phyloP scores from a whole-genome alignment of 1,140 invertebrate genomes.

The Drosophila parabipectinata region DNA sequence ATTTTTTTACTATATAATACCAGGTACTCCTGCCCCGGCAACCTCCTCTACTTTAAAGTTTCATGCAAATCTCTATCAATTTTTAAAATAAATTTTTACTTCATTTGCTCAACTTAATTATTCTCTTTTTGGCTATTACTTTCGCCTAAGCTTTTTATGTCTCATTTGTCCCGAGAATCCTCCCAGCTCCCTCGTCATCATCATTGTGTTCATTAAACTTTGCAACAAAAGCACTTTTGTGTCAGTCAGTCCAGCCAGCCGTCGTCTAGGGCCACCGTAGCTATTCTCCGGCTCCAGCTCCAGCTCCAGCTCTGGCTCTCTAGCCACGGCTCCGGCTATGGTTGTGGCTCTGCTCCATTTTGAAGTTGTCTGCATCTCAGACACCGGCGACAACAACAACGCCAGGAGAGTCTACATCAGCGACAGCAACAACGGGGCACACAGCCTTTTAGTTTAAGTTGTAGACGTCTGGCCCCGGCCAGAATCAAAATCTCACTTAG shows the following conservation, averaged over 20 bases:
- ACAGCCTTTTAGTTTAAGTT: conserved; percentile 81
- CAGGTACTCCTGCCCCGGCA: neutral
- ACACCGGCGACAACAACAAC: conserved; percentile 65
- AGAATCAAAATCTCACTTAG: conserved; percentile 7
- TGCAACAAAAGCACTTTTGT: conserved; percentile 81
- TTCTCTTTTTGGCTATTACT: conserved; percentile 23
- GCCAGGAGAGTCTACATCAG: neutral
- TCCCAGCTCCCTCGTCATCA: conserved; percentile 1
- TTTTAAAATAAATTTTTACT: conserved; percentile 9
- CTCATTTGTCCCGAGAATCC: conserved; percentile 31
- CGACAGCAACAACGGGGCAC: conserved; percentile 45
- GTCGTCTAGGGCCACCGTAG: conserved; percentile 26
- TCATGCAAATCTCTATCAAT: neutral
- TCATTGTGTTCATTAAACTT: conserved; percentile 54
- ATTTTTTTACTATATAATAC: neutral
- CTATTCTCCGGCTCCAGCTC: conserved; percentile 55
- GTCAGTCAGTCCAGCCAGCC: conserved; percentile 62
- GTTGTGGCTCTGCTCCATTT: conserved; percentile 54
- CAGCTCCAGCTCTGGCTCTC: neutral
- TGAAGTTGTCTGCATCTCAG: conserved; percentile 80
- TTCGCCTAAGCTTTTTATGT: conserved; percentile 28
- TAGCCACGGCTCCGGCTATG: neutral
- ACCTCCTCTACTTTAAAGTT: neutral
- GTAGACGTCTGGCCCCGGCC: conserved; percentile 50
- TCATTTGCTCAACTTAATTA: conserved; percentile 12